A percentile compares a stretch with the other conserved stretches of the same genome.
Evolutionary conservation across 2,888 invertebrate genomes (phyloP).

Genomic region (Eucera pruinosa): DNA sequence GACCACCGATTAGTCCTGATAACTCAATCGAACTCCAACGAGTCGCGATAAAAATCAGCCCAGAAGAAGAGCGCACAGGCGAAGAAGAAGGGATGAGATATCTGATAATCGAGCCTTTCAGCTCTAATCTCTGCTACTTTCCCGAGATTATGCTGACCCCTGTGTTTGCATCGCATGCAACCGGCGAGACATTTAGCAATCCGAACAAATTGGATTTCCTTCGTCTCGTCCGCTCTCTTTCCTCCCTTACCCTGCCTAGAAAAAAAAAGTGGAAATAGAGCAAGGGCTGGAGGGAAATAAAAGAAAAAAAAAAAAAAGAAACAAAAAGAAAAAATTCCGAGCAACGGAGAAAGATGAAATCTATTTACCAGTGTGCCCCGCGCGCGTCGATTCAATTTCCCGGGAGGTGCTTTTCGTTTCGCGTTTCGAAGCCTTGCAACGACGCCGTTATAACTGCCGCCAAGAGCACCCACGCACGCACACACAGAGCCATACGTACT

Average conservation of each 20-base stretch:
- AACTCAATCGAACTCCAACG: constrained; percentile 19
- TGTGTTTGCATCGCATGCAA: constrained; percentile 57
- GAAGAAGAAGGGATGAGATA: neutral
- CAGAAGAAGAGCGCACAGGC: neutral
- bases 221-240: constrained; percentile 32
- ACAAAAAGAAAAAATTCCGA: too few species aligned
- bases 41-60: constrained; percentile 25
- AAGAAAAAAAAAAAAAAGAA: too few species aligned
- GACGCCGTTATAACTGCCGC: constrained; percentile 54
- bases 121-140: constrained; percentile 54
- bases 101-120: constrained; percentile 56
- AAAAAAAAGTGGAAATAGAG: neutral
- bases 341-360: constrained; percentile 47
- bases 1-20: constrained; percentile 7
- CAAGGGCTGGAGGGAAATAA: neutral
- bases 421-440: constrained; percentile 64
- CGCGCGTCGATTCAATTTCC: constrained; percentile 68
- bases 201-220: constrained; percentile 61
- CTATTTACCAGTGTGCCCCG: constrained; percentile 59
- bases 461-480: neutral
- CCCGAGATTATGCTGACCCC: constrained; percentile 55
- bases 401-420: constrained; percentile 62
- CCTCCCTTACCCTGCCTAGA: neutral
- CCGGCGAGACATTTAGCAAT: constrained; percentile 55
- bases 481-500: neutral